Evolutionary conservation across 2,797 vertebrate genomes (phyloP).

Genomic region (Centropyge bicolor): DNA sequence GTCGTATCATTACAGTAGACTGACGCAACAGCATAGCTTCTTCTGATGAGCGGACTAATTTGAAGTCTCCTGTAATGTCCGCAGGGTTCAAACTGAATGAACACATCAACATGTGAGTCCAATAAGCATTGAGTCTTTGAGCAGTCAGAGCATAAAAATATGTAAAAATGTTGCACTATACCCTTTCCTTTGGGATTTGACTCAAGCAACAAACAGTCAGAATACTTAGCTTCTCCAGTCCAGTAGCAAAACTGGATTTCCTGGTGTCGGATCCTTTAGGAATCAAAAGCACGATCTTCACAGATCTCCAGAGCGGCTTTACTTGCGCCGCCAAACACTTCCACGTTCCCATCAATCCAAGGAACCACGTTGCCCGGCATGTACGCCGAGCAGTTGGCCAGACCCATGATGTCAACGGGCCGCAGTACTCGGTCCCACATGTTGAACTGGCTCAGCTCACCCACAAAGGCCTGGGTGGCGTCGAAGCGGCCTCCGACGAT

Average conservation of each 20-base stretch:
- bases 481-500: constrained; percentile 96
- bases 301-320: constrained; percentile 96
- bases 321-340: constrained; percentile 94
- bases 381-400: constrained; percentile 97
- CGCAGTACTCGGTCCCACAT: constrained; percentile 98
- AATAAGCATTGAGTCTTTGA: constrained; percentile 49
- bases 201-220: constrained; percentile 63
- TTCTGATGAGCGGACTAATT: constrained; percentile 39
- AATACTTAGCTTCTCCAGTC: constrained; percentile 55
- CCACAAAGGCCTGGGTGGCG: constrained; percentile 98
- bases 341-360: constrained; percentile 95
- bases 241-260: not conserved
- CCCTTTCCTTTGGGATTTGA: constrained; percentile 56
- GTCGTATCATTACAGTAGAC: constrained; percentile 59
- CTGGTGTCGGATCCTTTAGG: constrained; percentile 84
- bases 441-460: constrained; percentile 98
- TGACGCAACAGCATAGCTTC: constrained; percentile 60
- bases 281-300: constrained; percentile 94
- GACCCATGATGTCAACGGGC: constrained; percentile 92
- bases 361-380: constrained; percentile 98
- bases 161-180: constrained; percentile 58
- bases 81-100: constrained; percentile 37
- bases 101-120: constrained; percentile 48
- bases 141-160: constrained; percentile 50
- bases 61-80: constrained; percentile 48